Evolutionary conservation across 2,113 vertebrate species (phyloP), one percentile per base, ranked within the genome.

Genomic region (Semnornis frantzii): DNA sequence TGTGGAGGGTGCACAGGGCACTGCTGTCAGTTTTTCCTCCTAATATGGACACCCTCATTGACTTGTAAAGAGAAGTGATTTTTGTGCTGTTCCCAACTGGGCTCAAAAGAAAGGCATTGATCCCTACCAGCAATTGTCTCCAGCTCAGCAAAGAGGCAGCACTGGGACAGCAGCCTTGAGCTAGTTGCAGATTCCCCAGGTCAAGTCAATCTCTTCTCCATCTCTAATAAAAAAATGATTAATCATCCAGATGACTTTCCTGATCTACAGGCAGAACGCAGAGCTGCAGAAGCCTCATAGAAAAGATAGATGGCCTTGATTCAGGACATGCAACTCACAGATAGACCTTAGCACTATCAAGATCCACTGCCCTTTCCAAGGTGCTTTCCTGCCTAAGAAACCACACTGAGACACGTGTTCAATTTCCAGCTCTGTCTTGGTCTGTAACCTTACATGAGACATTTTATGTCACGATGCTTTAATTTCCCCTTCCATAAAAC

Each of bases 141-240:
- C 64, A 44, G 28, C 48, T 34, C 72, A 58, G 92, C n/a, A 44
- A 88, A 95, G 31, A 28, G n/a, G 33, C 31, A 65, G 20, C 0
- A 0, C 54, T 37, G 55, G 75, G 25, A 58, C 17, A 92, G 27
- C 3, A 0, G 37, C 25, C 42, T 72, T 27, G 16, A 12, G 30
- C 54, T 39, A 44, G 44, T 72, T 18, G 21, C 62, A 83, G 15
- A 74, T 46, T 90, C n/a, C 30, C 18, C 73, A 28, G 82, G 85
- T 83, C 64, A 87, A 77, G 72, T 50, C 59, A 88, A 75, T 81
- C 85, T 93, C 79, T 72, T 85, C 65, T 83, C 86, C 79, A 81
- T 65, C 60, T 60, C 58, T 69, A 92, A 83, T 72, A 42, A 90
- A 76, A 85, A 88, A 76, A 90, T 64, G 33, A 86, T 92, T 90